Conservation (phyloP, 1,140 invertebrate species). For the Bombus ignitus region DNA sequence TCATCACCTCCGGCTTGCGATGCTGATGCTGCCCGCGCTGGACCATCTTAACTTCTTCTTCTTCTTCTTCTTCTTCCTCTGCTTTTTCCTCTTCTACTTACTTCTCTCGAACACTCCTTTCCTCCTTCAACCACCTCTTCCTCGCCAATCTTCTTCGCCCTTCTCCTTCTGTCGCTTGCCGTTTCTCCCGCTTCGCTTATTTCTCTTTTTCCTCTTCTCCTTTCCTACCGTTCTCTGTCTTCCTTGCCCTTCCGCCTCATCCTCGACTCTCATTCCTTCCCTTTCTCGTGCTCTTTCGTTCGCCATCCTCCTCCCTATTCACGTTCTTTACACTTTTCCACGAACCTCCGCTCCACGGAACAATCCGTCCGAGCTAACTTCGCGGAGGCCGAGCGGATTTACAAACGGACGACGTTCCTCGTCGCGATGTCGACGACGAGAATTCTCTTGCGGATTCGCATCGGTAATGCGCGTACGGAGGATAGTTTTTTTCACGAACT, state of each 20-base stretch:
- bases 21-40: constrained; percentile 69
- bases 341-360: constrained; percentile 57
- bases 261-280: background rate
- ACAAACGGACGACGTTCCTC: constrained; percentile 21
- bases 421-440: too few species aligned
- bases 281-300: constrained; percentile 5
- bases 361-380: constrained; percentile 69
- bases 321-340: constrained; percentile 67
- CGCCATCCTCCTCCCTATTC: constrained; percentile 22
- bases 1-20: constrained; percentile 78
- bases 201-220: background rate
- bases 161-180: constrained; percentile 21
- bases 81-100: background rate
- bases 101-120: constrained; percentile 26
- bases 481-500: too few species aligned
- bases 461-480: too few species aligned
- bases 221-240: background rate
- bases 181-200: constrained; percentile 8
- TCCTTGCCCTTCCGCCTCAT: too few species aligned
- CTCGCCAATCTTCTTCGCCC: constrained; percentile 41
- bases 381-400: constrained; percentile 3
- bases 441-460: too few species aligned
- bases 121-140: background rate
- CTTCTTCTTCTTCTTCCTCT: constrained; percentile 45
- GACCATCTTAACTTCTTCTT: constrained; percentile 78